These are phyloP conservation scores for Odontophorus gujanensis DNA, from an alignment of 2,113 vertebrate species.

Conservation along the genomic window DNA sequence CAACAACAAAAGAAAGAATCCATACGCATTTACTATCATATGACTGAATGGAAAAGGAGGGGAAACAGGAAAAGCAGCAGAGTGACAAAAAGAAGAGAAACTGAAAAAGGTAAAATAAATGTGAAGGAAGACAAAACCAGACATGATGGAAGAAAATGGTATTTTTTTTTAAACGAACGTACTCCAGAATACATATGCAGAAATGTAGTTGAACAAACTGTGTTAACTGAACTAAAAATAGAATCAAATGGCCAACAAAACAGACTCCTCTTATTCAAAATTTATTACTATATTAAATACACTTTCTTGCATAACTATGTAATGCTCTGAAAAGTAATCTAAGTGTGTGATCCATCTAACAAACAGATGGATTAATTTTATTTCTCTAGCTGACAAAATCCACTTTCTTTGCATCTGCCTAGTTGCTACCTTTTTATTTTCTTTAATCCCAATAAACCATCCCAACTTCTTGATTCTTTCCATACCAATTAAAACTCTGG, in stretches of 20 bases:
- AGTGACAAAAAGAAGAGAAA: background rate
- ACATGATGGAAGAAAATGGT: too few species aligned
- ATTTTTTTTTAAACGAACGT: background rate
- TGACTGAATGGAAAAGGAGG: background rate
- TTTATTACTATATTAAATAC: background rate
- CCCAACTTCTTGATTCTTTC: slow-evolving; percentile 39
- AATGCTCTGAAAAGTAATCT: background rate
- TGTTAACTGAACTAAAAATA: background rate
- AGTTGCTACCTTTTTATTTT: background rate
- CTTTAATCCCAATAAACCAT: slow-evolving; percentile 10
- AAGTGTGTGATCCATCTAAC: background rate
- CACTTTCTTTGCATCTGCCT: background rate
- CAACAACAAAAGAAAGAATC: background rate
- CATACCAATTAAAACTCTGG: slow-evolving; percentile 66
- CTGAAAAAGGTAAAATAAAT: background rate
- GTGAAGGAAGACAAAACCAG: background rate
- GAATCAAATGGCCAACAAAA: background rate
- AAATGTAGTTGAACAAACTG: background rate
- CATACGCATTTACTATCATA: background rate
- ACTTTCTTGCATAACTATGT: background rate
- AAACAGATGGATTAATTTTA: slow-evolving; percentile 45
- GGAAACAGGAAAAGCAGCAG: background rate
- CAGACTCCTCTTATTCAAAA: background rate
- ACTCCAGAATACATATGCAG: background rate
- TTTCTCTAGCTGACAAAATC: slow-evolving; percentile 7